A percentile compares a stretch with the other conserved stretches of the same genome.
Conservation (phyloP, 2,797 vertebrate species). For the Eulemur rubriventer region DNA sequence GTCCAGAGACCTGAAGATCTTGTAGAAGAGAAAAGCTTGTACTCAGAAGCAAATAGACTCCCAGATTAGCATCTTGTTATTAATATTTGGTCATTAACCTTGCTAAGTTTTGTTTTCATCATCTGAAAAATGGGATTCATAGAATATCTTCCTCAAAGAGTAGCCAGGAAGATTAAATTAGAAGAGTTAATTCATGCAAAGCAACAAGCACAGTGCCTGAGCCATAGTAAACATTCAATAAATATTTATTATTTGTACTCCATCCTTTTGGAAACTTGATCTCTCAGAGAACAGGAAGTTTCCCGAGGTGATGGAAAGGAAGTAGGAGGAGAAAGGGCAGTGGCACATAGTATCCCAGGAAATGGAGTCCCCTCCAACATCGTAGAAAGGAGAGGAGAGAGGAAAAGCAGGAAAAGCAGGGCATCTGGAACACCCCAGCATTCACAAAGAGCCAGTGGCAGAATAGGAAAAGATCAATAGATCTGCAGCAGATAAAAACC, state of each 20-base stretch:
- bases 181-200: conserved; percentile 5
- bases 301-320: background rate
- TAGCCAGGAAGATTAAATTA: conserved; percentile 39
- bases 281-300: background rate
- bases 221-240: conserved; percentile 4
- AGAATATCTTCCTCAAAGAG: background rate
- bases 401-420: background rate
- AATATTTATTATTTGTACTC: background rate
- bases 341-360: background rate
- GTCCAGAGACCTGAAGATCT: background rate
- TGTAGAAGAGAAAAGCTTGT: background rate
- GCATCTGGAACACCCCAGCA: background rate
- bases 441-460: background rate
- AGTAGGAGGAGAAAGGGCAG: background rate
- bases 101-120: background rate
- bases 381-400: background rate
- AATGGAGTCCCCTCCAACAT: background rate
- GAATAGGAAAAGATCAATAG: background rate
- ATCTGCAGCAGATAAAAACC: background rate
- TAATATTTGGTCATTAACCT: background rate
- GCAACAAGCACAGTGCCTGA: background rate
- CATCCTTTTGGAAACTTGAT: conserved; percentile 19
- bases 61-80: background rate
- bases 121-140: background rate
- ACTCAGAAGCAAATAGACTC: background rate